These are phyloP conservation scores for Sus scrofa DNA, from an alignment of 2,113 vertebrate species.

Conservation along the genomic window DNA sequence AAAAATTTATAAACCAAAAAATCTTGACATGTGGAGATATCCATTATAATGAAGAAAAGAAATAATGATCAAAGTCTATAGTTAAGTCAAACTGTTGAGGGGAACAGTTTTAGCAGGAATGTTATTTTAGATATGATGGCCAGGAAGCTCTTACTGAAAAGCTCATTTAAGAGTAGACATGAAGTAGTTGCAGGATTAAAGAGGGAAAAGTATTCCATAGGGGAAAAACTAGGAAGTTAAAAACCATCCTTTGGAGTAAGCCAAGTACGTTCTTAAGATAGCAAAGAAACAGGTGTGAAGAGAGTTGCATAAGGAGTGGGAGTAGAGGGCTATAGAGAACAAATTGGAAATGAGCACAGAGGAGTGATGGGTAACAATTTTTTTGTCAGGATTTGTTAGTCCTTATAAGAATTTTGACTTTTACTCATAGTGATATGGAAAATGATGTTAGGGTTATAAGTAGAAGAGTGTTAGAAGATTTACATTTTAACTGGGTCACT, in stretches of 20 bases:
- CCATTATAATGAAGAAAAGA: too few species aligned
- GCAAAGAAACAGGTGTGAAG: not conserved
- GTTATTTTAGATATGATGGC: too few species aligned
- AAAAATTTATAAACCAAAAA: too few species aligned
- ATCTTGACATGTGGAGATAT: too few species aligned
- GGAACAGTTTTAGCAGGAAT: too few species aligned
- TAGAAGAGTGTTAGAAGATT: not conserved
- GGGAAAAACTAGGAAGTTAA: not conserved
- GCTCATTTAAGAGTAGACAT: not conserved
- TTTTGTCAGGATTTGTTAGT: not conserved
- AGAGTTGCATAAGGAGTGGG: not conserved
- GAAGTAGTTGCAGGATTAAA: not conserved
- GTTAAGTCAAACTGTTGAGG: too few species aligned
- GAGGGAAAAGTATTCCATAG: not conserved
- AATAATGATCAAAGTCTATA: too few species aligned
- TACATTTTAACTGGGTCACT: not conserved
- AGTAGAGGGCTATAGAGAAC: not conserved
- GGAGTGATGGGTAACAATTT: not conserved
- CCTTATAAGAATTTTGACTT: not conserved
- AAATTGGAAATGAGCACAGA: not conserved
- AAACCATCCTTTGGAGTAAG: not conserved
- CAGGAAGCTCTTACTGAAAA: too few species aligned
- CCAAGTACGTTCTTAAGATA: not conserved
- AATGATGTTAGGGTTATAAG: not conserved
- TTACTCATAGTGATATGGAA: not conserved